Evolutionary conservation across 2,797 vertebrate genomes (phyloP).

Genomic region (Ctenochaetus hawaiiensis): DNA sequence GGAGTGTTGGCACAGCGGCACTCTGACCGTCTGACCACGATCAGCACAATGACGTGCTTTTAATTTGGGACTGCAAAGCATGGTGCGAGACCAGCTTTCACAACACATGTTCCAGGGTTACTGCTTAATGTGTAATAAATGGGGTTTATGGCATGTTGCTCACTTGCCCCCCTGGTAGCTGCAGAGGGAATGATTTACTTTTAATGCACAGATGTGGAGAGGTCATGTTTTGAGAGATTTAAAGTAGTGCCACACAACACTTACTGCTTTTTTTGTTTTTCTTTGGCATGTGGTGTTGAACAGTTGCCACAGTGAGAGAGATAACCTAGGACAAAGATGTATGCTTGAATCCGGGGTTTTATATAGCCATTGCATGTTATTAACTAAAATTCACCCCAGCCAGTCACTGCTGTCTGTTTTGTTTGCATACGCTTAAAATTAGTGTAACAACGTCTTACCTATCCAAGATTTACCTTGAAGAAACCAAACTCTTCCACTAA

Average conservation of each 20-base stretch:
- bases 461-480: not conserved
- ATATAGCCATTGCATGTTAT: not conserved
- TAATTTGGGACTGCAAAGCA: slow-evolving; percentile 66
- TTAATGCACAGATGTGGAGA: slow-evolving; percentile 65
- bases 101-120: slow-evolving; percentile 72
- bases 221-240: slow-evolving; percentile 46
- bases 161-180: slow-evolving; percentile 60
- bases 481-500: no score
- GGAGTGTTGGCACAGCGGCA: slow-evolving; percentile 46
- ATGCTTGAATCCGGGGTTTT: not conserved
- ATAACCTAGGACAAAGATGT: not conserved
- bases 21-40: slow-evolving; percentile 68
- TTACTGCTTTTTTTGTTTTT: slow-evolving; percentile 18
- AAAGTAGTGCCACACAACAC: slow-evolving; percentile 17
- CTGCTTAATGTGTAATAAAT: slow-evolving; percentile 73
- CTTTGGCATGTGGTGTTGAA: slow-evolving; percentile 19
- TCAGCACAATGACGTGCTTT: slow-evolving; percentile 69
- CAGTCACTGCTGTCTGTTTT: not conserved
- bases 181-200: slow-evolving; percentile 64
- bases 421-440: not conserved
- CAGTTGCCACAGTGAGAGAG: slow-evolving; percentile 1
- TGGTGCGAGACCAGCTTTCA: slow-evolving; percentile 67
- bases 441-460: not conserved
- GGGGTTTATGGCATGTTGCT: slow-evolving; percentile 69
- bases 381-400: not conserved